Evolutionary conservation across 2,888 invertebrate species (phyloP), one percentile per base, ranked within the genome.

Genomic region (Lasius fuliginosus): DNA sequence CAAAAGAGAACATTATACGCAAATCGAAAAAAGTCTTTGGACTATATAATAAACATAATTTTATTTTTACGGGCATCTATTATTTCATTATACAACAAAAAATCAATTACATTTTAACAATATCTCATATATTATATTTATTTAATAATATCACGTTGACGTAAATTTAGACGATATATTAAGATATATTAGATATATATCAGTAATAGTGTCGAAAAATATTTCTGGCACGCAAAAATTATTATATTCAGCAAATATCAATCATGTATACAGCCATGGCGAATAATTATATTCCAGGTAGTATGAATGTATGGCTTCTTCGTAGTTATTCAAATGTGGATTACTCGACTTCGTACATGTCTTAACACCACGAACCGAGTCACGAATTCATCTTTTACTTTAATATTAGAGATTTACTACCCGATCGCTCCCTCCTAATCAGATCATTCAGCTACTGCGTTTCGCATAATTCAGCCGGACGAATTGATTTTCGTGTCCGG

Each of bases 291-390:
- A 90, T 86, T 84, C 88, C 77, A 86, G 81, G 86, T 89, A 84
- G 75, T 83, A 90, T 89, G 79, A 84, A 91, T 90, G 86, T 94
- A 94, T 77, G 94, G 94, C 94, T 94, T 94, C 94, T 89, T 90
- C 89, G 91, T 92, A 93, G 93, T 93, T 92, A 94, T 93, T 93
- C 91, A 92, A 93, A 93, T 94, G 90, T 90, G 93, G 92, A 94
- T 94, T 94, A 94, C 89, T 91, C 82, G 76, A 86, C 67, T 60
- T 73, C 36, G 49, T 86, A 74, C 82, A 64, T 68, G 83, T 86
- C 77, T 83, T 73, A 82, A 81, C 81, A 82, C 69, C 58, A 74
- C 58, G 53, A 68, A 46, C 33, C 58, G 73, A 82, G 64, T 88
- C 88, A 82, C 82, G 82, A 81, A 89, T 89, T 89, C 86, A 85